Conservation (phyloP, 1,140 invertebrate species). For the Calliopsis andreniformis region DNA sequence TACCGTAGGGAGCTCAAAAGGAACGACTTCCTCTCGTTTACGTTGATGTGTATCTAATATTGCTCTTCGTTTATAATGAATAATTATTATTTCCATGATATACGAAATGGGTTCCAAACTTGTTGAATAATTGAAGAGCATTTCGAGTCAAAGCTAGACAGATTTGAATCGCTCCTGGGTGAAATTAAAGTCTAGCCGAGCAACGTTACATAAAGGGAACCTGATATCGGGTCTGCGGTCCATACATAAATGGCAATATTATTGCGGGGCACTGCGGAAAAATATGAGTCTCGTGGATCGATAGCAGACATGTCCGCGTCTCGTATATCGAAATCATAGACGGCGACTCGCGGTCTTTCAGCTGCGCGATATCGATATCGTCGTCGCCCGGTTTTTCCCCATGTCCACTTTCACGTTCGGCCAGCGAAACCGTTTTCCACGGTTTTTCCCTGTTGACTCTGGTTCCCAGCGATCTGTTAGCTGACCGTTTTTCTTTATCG, state of each 20-base stretch:
- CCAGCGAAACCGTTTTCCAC: neutral
- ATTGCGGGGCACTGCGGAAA: conserved; percentile 45
- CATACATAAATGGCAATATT: conserved; percentile 48
- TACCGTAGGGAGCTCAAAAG: no score
- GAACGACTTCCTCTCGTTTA: no score
- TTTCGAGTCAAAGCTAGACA: neutral
- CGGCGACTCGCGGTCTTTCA: conserved; percentile 34
- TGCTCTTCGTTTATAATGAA: no score
- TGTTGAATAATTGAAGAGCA: neutral
- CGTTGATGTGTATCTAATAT: no score
- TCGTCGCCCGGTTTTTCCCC: neutral
- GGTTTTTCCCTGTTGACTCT: neutral
- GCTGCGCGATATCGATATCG: conserved; percentile 31
- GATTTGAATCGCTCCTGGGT: neutral
- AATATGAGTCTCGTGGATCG: conserved; percentile 40
- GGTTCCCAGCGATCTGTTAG: neutral
- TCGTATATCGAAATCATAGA: conserved; percentile 53
- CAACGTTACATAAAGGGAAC: conserved; percentile 37
- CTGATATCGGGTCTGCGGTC: conserved; percentile 40
- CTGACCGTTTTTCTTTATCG: no score
- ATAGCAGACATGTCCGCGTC: conserved; percentile 27
- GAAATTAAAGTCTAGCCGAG: conserved; percentile 9
- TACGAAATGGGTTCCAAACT: no score
- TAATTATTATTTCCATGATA: no score
- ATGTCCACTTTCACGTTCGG: neutral